phyloP scores from a whole-genome alignment of 2,888 invertebrate species.

The Apocheima hispidaria region DNA sequence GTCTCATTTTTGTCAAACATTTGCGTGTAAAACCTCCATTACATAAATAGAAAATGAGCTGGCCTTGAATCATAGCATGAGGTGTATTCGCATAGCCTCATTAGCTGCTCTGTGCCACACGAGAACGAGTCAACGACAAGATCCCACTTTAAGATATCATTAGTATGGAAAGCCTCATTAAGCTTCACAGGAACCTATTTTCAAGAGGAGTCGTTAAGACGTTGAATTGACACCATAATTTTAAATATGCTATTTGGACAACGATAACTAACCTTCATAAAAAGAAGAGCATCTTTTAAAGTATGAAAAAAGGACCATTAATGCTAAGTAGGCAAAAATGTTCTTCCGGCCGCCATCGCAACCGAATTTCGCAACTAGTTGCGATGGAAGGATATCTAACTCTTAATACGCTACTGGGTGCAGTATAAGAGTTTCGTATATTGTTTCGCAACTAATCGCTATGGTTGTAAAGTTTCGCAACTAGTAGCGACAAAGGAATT shows the following conservation, averaged over 20 bases:
- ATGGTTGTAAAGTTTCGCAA: no score
- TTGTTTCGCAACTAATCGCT: no score
- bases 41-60: not conserved
- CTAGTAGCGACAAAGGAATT: no score
- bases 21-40: not conserved
- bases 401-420: no score
- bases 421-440: no score
- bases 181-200: conserved; percentile 32
- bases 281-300: conserved; percentile 21
- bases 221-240: conserved; percentile 37
- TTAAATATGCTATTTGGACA: conserved; percentile 35
- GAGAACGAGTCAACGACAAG: conserved; percentile 17
- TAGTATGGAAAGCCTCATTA: conserved; percentile 32
- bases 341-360: no score
- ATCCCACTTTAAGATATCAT: conserved; percentile 27
- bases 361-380: no score
- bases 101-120: conserved; percentile 2
- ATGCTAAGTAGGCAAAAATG: conserved; percentile 12
- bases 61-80: conserved; percentile 6
- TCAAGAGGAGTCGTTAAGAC: conserved; percentile 37
- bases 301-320: conserved; percentile 20
- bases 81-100: conserved; percentile 5
- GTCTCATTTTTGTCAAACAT: no score
- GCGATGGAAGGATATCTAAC: no score
- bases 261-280: conserved; percentile 31